Evolutionary conservation across 2,113 vertebrate genomes (phyloP).

Genomic region (Helogale parvula): DNA sequence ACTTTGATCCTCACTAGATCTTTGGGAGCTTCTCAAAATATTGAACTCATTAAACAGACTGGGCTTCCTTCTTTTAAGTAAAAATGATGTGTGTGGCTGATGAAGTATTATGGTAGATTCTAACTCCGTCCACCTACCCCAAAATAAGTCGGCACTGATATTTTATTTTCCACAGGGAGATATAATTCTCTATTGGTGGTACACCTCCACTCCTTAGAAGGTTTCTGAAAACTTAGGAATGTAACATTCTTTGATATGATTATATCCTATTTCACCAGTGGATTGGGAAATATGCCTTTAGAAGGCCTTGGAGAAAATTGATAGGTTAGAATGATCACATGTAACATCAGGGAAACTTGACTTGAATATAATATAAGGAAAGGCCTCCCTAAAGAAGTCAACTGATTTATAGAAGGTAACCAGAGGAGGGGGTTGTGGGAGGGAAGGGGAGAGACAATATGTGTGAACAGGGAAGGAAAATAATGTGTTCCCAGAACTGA

Average conservation of each 20-base stretch:
- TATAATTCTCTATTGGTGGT: background rate
- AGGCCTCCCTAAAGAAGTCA: background rate
- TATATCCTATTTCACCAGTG: background rate
- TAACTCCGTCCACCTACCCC: background rate
- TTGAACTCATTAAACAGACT: conserved; percentile 66
- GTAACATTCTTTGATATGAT: background rate
- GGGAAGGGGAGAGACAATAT: background rate
- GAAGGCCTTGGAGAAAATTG: conserved; percentile 28
- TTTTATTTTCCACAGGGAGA: background rate
- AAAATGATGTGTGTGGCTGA: conserved; percentile 38
- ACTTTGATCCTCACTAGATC: conserved; percentile 29
- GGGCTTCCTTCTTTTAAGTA: background rate
- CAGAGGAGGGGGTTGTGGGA: background rate
- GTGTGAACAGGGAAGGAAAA: background rate
- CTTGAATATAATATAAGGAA: background rate
- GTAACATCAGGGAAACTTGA: background rate
- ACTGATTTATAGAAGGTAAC: background rate
- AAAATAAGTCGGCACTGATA: background rate
- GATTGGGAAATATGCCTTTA: background rate
- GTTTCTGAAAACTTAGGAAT: background rate
- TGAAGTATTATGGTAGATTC: background rate
- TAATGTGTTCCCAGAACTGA: background rate
- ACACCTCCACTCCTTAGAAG: background rate
- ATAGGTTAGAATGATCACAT: background rate
- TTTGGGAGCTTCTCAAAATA: conserved; percentile 54